Base-by-base conservation (phyloP, 2,113 vertebrate genomes). In the Ceyx melanurus region DNA sequence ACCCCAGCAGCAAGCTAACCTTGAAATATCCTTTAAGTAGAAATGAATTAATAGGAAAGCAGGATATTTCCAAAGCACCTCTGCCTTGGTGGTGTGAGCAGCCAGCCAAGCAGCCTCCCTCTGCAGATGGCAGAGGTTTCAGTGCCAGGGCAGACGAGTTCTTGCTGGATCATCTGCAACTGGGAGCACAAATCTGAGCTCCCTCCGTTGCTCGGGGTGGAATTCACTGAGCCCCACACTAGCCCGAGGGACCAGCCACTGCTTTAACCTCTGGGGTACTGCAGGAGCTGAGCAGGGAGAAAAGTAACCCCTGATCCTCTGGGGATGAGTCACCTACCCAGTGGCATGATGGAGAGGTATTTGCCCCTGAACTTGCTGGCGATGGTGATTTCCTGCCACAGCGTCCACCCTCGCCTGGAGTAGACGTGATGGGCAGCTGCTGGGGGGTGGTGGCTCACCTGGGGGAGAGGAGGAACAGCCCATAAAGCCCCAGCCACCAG, bases 281-380 rank as follows among this genome's bases (percentile, higher is more conserved):
- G 45, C 50, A 37, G 1, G 6, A 86, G 31, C 66, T 35, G 22
- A 1, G 13, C 22, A 13, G 60, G 40, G 0, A 12, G 10, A 28
- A 26, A n/a, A 11, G 13, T 45, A 13, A 29, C 15, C 13, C 37
- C 25, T 2, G 1, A 19, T 11, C 17, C 26, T 29, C 56, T 4
- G 2, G 0, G 33, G 6, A 2, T 9, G 3, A 7, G 18, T 54
- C 31, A 94, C 98, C 98, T 97, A 99, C 99, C 99, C 86, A 99
- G 97, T 4, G 99, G 99, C 99, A 99, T 99, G 95, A 99, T 99
- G 93, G 99, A 99, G 97, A 99, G 98, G 97, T 99, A 99, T 98
- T 99, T 99, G 85, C 99, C 99, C 86, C 99, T 98, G 97, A 99
- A 99, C 97, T 99, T 99, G 99, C 99, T 99, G 94, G 99, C 98